These are phyloP conservation scores for Cossypha polioptera DNA, from an alignment of 2,797 vertebrate genomes.

Conservation along the genomic window DNA sequence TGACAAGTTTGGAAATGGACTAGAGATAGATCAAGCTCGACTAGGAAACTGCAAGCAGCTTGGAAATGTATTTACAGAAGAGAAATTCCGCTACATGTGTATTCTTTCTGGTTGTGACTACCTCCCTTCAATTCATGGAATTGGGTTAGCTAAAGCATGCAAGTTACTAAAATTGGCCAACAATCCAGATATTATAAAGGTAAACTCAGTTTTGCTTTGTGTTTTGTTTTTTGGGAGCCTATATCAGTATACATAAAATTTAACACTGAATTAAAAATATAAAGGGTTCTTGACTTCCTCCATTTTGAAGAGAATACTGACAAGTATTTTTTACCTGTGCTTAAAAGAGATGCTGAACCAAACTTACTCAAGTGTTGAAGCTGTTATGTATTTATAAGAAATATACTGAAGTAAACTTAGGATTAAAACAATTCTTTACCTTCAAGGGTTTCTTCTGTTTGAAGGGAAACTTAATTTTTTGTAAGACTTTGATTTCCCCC, in stretches of 20 bases:
- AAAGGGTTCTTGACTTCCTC: not conserved
- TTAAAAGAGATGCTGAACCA: not conserved
- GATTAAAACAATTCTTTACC: not conserved
- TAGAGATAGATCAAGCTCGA: constrained; percentile 89
- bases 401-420: not conserved
- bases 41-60: constrained; percentile 91
- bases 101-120: constrained; percentile 98
- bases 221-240: not conserved
- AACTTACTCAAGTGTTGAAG: not conserved
- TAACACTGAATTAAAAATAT: not conserved
- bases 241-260: not conserved
- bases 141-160: constrained; percentile 94
- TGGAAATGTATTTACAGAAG: constrained; percentile 92
- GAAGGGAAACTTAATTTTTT: not conserved
- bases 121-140: constrained; percentile 89
- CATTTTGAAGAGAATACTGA: not conserved
- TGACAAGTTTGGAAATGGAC: constrained; percentile 92
- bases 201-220: constrained; percentile 47
- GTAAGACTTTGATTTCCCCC: not conserved
- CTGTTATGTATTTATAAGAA: not conserved
- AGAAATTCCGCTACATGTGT: constrained; percentile 98
- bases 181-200: constrained; percentile 94
- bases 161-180: constrained; percentile 88
- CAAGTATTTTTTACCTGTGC: not conserved
- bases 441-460: not conserved